Evolutionary conservation across 1,140 invertebrate species (phyloP).

Genomic region (Rhyzopertha dominica): DNA sequence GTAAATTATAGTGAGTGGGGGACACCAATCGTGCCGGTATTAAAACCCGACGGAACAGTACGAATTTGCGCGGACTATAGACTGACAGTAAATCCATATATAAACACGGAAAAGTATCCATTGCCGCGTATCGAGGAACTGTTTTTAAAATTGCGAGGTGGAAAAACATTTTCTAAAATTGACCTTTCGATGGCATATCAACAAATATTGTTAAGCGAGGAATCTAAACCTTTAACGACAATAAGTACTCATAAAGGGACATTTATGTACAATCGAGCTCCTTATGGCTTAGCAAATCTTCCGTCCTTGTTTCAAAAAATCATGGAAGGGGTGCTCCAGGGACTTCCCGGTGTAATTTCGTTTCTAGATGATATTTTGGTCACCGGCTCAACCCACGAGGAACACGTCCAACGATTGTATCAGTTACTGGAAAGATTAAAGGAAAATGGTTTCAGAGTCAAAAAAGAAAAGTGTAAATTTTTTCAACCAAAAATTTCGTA

Average conservation of each 20-base stretch:
- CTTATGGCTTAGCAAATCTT: slow-evolving; percentile 46
- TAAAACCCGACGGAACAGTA: slow-evolving; percentile 44
- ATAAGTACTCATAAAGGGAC: slow-evolving; percentile 25
- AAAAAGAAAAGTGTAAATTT: slow-evolving; percentile 30
- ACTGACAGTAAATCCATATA: slow-evolving; percentile 28
- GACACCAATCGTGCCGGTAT: slow-evolving; percentile 47
- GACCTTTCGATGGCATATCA: slow-evolving; percentile 44
- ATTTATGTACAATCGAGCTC: slow-evolving; percentile 43
- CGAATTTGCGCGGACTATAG: slow-evolving; percentile 31
- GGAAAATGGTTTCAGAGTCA: slow-evolving; percentile 31
- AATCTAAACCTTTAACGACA: slow-evolving; percentile 20
- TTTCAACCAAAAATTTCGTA: slow-evolving; percentile 25
- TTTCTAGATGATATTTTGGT: slow-evolving; percentile 43
- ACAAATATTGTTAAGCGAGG: slow-evolving; percentile 38
- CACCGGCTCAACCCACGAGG: slow-evolving; percentile 20
- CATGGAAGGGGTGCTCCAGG: slow-evolving; percentile 37
- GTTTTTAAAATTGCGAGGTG: slow-evolving; percentile 32
- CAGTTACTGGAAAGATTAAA: slow-evolving; percentile 16
- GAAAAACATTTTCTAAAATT: slow-evolving; percentile 37
- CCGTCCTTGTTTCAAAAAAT: slow-evolving; percentile 44
- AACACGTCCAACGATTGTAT: slow-evolving; percentile 25
- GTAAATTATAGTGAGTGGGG: slow-evolving; percentile 41
- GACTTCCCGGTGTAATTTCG: slow-evolving; percentile 30
- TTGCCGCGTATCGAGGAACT: slow-evolving; percentile 37
- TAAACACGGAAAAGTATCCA: slow-evolving; percentile 28